Evolutionary conservation across 2,888 invertebrate genomes (phyloP), one percentile per base, ranked within the genome.

Genomic region (Eupsilia transversa): DNA sequence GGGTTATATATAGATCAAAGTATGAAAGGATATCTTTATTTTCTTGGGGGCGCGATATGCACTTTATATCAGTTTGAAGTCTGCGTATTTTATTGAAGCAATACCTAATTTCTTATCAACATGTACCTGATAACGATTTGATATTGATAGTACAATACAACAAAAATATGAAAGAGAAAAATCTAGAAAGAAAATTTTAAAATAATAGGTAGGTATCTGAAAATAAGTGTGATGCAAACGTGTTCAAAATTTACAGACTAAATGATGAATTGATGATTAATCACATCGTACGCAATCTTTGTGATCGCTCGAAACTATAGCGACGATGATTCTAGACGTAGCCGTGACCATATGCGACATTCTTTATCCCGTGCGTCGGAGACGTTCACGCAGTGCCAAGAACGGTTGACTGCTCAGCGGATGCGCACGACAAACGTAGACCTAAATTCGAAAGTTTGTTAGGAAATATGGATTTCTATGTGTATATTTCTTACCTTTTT

Each of bases 131-230:
- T 77, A 77, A 46, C 6, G 27, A 17, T 23, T 72, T 17, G 20
- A 52, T 64, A 49, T 38, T 33, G 52, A 72, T 63, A 71, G 41
- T 52, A 35, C n/a, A 41, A 41, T 14, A 72, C 49, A 52, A 35
- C 4, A 41, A 30, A 52, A 43, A 33, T 59, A 33, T n/a, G 3
- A 35, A 10, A 60, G 41, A 41, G 64, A 73, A 56, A 30, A 41
- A 33, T 73, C 80, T 65, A 54, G 59, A 77, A 72, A 27, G 20
- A 61, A 61, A 35, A 30, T 78, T 41, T 78, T 69, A 41, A 64
- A 38, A 71, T 67, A 30, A 49, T 33, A n/a, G n/a, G n/a, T n/a
- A n/a, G n/a, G n/a, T n/a, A 1, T 52, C 23, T 5, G 17, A 9
- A 43, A 43, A 27, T 27, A 30, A 17, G n/a, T 7, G 12, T 17